Base-by-base conservation (phyloP, 2,113 vertebrate species). In the Glaucidium brasilianum region DNA sequence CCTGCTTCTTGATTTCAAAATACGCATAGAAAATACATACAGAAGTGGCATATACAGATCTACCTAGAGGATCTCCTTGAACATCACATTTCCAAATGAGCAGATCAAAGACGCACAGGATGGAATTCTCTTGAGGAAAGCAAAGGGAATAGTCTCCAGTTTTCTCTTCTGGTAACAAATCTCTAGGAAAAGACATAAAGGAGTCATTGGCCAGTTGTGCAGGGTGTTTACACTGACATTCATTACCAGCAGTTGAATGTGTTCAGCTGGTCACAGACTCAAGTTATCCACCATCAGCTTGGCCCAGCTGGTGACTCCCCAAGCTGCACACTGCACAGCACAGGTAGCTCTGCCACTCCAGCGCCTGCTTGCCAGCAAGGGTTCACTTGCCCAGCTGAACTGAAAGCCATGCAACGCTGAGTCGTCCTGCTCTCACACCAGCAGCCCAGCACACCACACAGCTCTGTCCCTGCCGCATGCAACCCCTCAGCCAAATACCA, bases 281-380 rank as follows among this genome's bases (percentile, higher is more conserved):
- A 62, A 27, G 35, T 41, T 26, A 56, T 35, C 20, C 12, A 52
- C 7, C 35, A 29, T 30, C 30, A 62, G 11, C 45, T 37, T 66
- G 41, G 43, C 49, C 15, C 69, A 60, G 4, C 3, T 3, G 11
- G 41, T 30, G 86, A 34, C 29, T 67, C 17, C 15, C 16, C 1
- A 2, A 45, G 63, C 50, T 35, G 41, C n/a, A 13, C 3, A 8
- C 41, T 6, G 2, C 22, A 25, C 47, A 56, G 29, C 41, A n/a
- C 47, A 34, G 59, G 45, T 37, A 59, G 35, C 39, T 75, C 25
- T 60, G 77, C 45, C 56, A 8, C 2, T 5, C 27, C 47, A 35
- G 39, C 0, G 2, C 47, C n/a, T 1, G 0, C 35, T 39, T 79
- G 27, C 34, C 63, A 45, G 11, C 27, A n/a, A n/a, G 18, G 47